A percentile compares a stretch with the other conserved stretches of the same genome.
Evolutionary conservation across 2,113 vertebrate genomes (phyloP).

Genomic region (Leuciscus idus): DNA sequence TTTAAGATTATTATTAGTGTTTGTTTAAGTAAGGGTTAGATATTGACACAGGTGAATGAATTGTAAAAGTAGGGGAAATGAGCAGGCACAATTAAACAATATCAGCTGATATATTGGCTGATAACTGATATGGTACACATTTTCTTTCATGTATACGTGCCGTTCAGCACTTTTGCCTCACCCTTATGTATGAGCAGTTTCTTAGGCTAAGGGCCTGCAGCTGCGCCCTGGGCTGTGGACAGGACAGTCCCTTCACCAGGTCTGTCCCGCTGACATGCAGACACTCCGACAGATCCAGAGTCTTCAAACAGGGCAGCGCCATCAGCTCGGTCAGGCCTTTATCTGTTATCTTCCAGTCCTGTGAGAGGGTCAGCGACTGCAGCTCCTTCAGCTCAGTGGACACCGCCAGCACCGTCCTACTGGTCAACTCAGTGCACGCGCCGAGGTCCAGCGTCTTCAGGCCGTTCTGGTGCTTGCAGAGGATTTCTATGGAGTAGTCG

Average conservation of each 20-base stretch:
- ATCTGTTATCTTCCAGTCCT: constrained; percentile 78
- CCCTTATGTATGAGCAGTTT: constrained; percentile 81
- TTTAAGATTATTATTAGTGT: neutral
- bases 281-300: constrained; percentile 80
- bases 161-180: constrained; percentile 58
- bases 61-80: neutral
- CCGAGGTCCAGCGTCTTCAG: constrained; percentile 81
- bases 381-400: constrained; percentile 68
- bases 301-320: constrained; percentile 67
- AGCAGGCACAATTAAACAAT: neutral
- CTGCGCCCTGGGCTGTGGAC: constrained; percentile 36
- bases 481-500: constrained; percentile 74
- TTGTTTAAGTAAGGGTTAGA: neutral
- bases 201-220: constrained; percentile 77
- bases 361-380: constrained; percentile 69
- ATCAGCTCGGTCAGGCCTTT: constrained; percentile 74
- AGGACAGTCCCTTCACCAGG: constrained; percentile 73
- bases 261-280: constrained; percentile 75
- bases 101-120: neutral
- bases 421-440: constrained; percentile 79
- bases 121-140: neutral
- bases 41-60: neutral
- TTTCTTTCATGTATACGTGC: neutral
- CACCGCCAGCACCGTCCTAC: constrained; percentile 71
- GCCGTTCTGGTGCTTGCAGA: constrained; percentile 77